A percentile compares a stretch with the other conserved stretches of the same genome.
Conservation (phyloP, 2,888 invertebrate genomes). For the Microctonus hyperodae region DNA sequence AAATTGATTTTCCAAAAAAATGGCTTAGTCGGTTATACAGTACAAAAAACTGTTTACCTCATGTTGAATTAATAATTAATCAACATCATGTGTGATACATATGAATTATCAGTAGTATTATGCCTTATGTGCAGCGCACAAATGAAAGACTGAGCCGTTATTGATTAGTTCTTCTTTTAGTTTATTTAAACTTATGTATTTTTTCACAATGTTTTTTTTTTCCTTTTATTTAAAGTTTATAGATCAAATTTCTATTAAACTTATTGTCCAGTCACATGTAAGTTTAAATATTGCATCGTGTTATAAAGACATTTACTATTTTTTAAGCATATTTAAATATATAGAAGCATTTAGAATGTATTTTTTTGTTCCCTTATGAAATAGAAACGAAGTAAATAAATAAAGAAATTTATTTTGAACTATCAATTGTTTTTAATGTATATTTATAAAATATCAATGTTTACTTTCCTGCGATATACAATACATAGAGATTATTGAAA, state of each 20-base stretch:
- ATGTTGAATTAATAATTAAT: not conserved
- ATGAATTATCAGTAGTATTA: not conserved
- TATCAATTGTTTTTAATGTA: not conserved
- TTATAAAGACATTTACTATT: too few relatives aligned
- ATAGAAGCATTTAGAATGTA: too few relatives aligned
- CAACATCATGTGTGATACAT: not conserved
- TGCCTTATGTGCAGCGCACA: not conserved
- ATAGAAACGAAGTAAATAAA: not conserved
- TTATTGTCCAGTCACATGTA: too few relatives aligned
- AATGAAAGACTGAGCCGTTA: not conserved
- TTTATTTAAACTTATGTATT: not conserved
- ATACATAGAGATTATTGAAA: too few relatives aligned
- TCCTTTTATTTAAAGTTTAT: too few relatives aligned
- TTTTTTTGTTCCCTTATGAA: not conserved
- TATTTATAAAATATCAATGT: too few relatives aligned
- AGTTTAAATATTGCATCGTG: too few relatives aligned
- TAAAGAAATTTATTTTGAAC: not conserved
- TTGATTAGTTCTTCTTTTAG: not conserved
- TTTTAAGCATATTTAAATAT: too few relatives aligned
- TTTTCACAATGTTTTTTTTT: too few relatives aligned
- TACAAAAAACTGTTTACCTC: not conserved
- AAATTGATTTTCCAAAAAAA: conserved; percentile 2
- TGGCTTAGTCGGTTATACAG: not conserved
- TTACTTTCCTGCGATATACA: too few relatives aligned
- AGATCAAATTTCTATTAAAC: too few relatives aligned